These are phyloP conservation scores for Drosophila percnosoma DNA, from an alignment of 2,888 invertebrate genomes.

Conservation along the genomic window DNA sequence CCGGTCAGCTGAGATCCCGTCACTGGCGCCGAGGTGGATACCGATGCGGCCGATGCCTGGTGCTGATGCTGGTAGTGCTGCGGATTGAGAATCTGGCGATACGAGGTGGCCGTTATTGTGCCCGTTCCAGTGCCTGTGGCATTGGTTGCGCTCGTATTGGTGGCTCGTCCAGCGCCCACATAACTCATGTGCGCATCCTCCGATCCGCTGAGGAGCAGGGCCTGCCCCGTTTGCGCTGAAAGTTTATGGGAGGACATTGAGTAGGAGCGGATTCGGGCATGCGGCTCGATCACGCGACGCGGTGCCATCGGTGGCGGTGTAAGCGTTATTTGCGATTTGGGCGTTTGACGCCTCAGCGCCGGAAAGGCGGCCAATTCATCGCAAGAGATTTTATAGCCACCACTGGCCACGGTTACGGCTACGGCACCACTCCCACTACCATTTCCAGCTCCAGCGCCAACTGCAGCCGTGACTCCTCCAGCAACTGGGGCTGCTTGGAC, in stretches of 20 bases:
- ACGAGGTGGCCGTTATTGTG: neutral
- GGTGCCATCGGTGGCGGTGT: slow-evolving; percentile 84
- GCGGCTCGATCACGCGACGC: slow-evolving; percentile 81
- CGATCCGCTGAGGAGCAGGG: slow-evolving; percentile 3
- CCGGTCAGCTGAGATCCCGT: slow-evolving; percentile 70
- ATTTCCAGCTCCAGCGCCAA: neutral
- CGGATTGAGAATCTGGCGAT: slow-evolving; percentile 37
- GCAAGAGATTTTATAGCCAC: slow-evolving; percentile 13
- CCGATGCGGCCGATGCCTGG: slow-evolving; percentile 63
- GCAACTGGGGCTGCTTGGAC: slow-evolving; percentile 8
- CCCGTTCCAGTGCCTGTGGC: slow-evolving; percentile 1
- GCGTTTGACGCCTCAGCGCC: slow-evolving; percentile 30
- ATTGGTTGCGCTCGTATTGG: slow-evolving; percentile 24
- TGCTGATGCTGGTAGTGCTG: slow-evolving; percentile 48
- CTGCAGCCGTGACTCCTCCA: neutral
- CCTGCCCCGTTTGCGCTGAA: slow-evolving; percentile 73
- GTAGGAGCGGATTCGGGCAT: slow-evolving; percentile 82
- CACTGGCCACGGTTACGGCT: neutral
- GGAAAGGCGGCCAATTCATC: slow-evolving; percentile 11
- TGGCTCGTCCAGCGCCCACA: slow-evolving; percentile 17
- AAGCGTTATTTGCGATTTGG: slow-evolving; percentile 75
- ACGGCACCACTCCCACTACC: neutral
- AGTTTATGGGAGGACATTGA: slow-evolving; percentile 85
- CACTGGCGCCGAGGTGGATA: slow-evolving; percentile 75
- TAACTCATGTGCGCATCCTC: slow-evolving; percentile 48